Percentiles rank a stretch among this genome's conserved stretches.
phyloP scores from a whole-genome alignment of 2,113 vertebrate genomes.

The Hemiprocne comata region DNA sequence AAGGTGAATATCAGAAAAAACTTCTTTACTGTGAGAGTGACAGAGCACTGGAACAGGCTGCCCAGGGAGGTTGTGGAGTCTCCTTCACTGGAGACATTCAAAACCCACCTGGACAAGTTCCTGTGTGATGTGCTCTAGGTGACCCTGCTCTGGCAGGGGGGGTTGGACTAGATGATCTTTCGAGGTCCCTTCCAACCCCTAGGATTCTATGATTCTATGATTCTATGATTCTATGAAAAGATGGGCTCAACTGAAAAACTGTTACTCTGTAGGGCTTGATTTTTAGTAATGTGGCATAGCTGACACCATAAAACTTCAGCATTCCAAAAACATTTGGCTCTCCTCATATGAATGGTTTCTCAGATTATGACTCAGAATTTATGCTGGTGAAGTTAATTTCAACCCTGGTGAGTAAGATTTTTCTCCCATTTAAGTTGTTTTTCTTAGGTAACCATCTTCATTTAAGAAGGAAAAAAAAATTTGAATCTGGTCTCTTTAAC shows the following conservation, averaged over 20 bases:
- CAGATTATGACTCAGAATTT: conserved; percentile 8
- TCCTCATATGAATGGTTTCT: conserved; percentile 15
- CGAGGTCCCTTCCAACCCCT: too few relatives aligned
- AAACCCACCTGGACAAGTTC: too few relatives aligned
- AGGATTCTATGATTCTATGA: too few relatives aligned
- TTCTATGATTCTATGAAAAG: too few relatives aligned
- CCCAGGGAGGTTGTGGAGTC: too few relatives aligned
- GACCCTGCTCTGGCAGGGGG: too few relatives aligned
- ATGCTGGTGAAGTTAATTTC: conserved; percentile 32
- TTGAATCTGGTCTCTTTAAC: not conserved
- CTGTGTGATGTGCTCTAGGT: too few relatives aligned
- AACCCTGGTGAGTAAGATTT: not conserved
- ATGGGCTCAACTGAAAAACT: not conserved
- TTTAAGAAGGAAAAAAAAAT: not conserved
- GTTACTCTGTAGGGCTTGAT: not conserved
- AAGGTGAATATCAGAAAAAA: too few relatives aligned
- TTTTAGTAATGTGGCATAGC: not conserved
- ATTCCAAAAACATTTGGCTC: not conserved
- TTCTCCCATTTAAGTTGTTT: conserved; percentile 30
- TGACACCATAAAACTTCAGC: conserved; percentile 20
- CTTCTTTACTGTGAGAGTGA: too few relatives aligned
- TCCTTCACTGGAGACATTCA: too few relatives aligned
- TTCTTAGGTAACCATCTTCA: conserved; percentile 9
- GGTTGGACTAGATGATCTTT: too few relatives aligned
- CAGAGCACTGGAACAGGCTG: too few relatives aligned